Percentiles rank a stretch among this genome's conserved stretches.
These are phyloP conservation scores for Sthenelais limicola DNA, from an alignment of 2,888 invertebrate species.

Conservation along the genomic window DNA sequence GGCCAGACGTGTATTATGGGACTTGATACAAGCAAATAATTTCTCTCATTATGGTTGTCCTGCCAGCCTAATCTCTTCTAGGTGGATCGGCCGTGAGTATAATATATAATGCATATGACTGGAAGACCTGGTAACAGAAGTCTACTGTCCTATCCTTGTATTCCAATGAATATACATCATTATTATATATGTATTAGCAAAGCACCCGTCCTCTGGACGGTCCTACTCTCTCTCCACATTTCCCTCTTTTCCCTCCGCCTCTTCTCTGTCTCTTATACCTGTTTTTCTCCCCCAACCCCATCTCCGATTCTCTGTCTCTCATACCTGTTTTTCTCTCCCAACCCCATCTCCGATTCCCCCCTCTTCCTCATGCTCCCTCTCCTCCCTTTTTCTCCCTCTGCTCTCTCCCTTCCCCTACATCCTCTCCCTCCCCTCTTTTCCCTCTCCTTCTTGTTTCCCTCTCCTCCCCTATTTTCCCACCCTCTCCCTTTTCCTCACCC, in stretches of 20 bases:
- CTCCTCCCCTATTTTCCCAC: background rate
- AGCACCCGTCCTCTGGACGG: no score
- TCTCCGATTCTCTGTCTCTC: background rate
- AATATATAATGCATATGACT: no score
- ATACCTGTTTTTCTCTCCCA: background rate
- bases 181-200: no score
- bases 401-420: background rate
- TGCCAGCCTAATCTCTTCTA: no score
- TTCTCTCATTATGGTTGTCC: no score
- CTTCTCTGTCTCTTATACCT: background rate
- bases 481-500: background rate
- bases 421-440: background rate
- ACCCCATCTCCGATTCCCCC: background rate
- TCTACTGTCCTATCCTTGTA: no score
- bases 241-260: background rate
- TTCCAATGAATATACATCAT: no score
- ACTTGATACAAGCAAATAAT: no score
- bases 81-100: no score
- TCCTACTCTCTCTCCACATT: slow-evolving; percentile 6
- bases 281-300: background rate
- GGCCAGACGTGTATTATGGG: no score
- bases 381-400: background rate
- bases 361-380: background rate
- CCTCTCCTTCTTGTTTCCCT: background rate
- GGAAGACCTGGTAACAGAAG: no score